Conservation (phyloP, 2,888 invertebrate genomes). For the Acanthacorydalis orientalis region DNA sequence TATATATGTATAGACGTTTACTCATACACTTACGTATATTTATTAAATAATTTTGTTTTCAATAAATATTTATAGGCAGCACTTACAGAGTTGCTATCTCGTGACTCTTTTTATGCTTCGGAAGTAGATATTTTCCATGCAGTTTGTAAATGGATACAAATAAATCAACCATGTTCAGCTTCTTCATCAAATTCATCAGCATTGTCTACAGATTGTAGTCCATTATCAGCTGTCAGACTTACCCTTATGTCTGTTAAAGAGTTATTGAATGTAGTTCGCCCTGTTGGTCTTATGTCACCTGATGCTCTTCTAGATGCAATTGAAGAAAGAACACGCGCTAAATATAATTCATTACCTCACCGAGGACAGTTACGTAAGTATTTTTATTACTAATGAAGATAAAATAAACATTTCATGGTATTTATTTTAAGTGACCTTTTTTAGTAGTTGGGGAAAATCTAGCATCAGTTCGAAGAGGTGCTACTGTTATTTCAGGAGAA, state of each 20-base stretch:
- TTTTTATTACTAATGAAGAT: neutral
- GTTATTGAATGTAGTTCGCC: conserved; percentile 74
- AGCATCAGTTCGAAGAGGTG: conserved; percentile 61
- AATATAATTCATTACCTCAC: conserved; percentile 65
- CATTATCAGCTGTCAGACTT: conserved; percentile 51
- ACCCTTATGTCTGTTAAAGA: conserved; percentile 80
- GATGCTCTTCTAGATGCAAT: conserved; percentile 91
- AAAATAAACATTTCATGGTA: neutral
- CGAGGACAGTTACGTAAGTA: conserved; percentile 59
- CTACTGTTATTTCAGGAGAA: conserved; percentile 81
- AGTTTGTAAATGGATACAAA: conserved; percentile 71
- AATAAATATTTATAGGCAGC: conserved; percentile 36
- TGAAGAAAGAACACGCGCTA: conserved; percentile 63
- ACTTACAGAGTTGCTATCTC: conserved; percentile 64
- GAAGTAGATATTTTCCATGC: conserved; percentile 92
- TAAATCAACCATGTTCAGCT: conserved; percentile 47
- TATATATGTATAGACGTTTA: neutral
- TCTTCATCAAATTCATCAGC: neutral
- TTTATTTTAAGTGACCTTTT: conserved; percentile 7
- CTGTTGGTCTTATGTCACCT: conserved; percentile 70
- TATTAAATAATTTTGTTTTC: neutral
- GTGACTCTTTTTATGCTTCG: conserved; percentile 92
- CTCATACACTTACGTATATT: neutral
- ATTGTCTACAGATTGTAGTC: conserved; percentile 15
- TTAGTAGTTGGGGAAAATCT: conserved; percentile 84